Conservation (phyloP, 1,140 invertebrate genomes). For the Euwallacea similis region DNA sequence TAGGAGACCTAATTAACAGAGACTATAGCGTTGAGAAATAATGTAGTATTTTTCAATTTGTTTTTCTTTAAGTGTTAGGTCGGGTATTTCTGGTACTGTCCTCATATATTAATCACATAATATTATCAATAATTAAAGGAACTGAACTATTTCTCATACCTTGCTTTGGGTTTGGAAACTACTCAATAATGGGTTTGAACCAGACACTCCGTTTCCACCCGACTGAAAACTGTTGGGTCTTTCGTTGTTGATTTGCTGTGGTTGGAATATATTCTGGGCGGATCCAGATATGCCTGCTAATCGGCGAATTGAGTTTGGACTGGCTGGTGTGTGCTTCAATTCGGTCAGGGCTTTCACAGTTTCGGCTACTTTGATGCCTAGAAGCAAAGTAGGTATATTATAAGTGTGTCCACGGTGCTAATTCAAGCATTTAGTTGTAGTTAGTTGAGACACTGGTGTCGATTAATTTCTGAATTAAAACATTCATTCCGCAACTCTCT, state of each 20-base stretch:
- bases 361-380: constrained; percentile 74
- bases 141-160: constrained; percentile 13
- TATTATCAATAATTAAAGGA: no score
- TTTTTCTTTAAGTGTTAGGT: no score
- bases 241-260: constrained; percentile 43
- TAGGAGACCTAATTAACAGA: constrained; percentile 45
- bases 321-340: constrained; percentile 81
- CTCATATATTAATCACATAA: no score
- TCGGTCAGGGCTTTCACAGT: constrained; percentile 84
- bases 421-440: no score
- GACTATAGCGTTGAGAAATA: no score
- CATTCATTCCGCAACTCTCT: no score
- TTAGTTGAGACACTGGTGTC: no score
- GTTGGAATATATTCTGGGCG: constrained; percentile 47
- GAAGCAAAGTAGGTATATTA: background rate
- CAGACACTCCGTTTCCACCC: constrained; percentile 27
- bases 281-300: constrained; percentile 54
- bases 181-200: constrained; percentile 50
- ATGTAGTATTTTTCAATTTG: no score
- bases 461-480: no score
- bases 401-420: no score
- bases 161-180: constrained; percentile 59
- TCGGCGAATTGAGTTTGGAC: constrained; percentile 74
- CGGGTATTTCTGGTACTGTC: no score
- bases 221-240: constrained; percentile 42